Evolutionary conservation across 2,113 vertebrate genomes (phyloP).

Genomic region (Pyrgilauda ruficollis): DNA sequence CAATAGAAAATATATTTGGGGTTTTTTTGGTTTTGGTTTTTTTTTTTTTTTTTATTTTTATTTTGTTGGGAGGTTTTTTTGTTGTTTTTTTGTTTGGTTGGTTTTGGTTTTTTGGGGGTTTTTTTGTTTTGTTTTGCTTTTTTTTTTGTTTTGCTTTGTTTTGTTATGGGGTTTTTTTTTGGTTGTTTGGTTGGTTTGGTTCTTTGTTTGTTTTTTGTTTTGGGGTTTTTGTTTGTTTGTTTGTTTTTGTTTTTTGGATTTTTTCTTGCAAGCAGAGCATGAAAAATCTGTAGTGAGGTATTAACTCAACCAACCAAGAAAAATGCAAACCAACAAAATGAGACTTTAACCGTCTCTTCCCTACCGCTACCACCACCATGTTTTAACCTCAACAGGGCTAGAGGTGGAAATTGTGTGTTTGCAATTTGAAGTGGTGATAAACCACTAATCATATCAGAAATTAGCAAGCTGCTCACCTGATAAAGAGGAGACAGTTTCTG

Average conservation of each 20-base stretch:
- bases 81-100: too few relatives aligned
- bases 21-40: neutral
- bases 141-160: neutral
- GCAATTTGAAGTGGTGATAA: constrained; percentile 46
- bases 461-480: constrained; percentile 38
- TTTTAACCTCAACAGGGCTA: neutral
- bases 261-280: neutral
- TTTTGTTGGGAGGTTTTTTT: neutral
- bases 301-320: neutral
- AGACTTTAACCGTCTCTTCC: neutral
- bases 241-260: too few relatives aligned
- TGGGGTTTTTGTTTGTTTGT: neutral
- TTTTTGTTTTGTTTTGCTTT: neutral
- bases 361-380: neutral
- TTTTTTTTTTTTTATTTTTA: neutral
- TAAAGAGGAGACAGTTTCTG: neutral
- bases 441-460: constrained; percentile 47
- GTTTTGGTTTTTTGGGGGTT: neutral
- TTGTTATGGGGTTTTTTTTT: neutral
- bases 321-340: neutral
- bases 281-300: neutral
- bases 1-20: neutral
- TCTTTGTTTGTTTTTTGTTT: neutral
- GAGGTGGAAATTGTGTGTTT: neutral
- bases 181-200: too few relatives aligned